Base-by-base conservation (phyloP, 2,888 invertebrate species). In the Ichneumoninae sp. region DNA sequence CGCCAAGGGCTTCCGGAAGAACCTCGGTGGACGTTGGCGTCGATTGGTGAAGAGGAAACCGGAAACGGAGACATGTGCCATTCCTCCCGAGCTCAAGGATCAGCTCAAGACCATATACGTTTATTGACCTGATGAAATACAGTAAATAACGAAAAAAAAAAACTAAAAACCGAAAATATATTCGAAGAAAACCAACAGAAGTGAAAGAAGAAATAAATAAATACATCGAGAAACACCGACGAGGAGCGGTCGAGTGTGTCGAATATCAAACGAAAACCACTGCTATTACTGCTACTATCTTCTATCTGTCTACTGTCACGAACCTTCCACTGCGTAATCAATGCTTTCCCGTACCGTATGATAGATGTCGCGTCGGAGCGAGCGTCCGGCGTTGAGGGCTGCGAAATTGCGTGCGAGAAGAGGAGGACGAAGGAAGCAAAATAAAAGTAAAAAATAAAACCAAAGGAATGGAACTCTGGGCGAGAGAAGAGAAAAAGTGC, bases 81-180 rank as follows among this genome's bases (percentile, higher is more conserved):
- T 98, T 95, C 97, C 97, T 90, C 97, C 97, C 83, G 97, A 97
- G 95, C 95, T 97, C 92, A 97, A 97, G 94, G 97, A 97, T 90
- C 97, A 98, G 95, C 95, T 98, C 90, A 97, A 97, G 95, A 96
- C 97, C 93, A 98, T 98, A 93, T 98, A 97, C 94, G 97, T 98
- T 93, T 98, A 97, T 95, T 97, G 95, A 95, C 89, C 83, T 83
- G 66, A 77, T 40, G 26, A 40, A 54, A 26, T 22, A 40, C 47
- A 22, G 30, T 33, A 68, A 57, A 66, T 7, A 50, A 50, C 2
- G n/a, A 7, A 36, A 19, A 26, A 50, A 50, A 19, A 19, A 19
- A 19, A 22, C 47, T 47, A 57, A 30, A 68, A 68, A 50, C 16
- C 22, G 30, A 40, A 36, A n/a, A 16, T 3, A 30, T 33, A 65